A percentile compares a stretch with the other conserved stretches of the same genome.
Evolutionary conservation across 2,113 vertebrate species (phyloP).

Genomic region (Peucedramus taeniatus): DNA sequence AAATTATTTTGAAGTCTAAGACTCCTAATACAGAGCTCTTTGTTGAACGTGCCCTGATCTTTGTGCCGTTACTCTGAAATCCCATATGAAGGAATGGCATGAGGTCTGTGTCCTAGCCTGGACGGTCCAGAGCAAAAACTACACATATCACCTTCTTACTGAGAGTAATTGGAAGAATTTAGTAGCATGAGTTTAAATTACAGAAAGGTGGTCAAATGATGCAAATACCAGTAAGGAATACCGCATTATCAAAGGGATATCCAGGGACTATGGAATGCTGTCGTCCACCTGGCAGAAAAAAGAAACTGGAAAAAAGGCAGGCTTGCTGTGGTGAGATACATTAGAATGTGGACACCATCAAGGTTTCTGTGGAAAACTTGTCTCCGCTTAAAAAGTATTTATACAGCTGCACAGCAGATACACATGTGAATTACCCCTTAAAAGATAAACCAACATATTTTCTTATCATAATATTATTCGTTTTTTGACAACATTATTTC

Average conservation of each 20-base stretch:
- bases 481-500: not conserved
- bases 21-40: not conserved
- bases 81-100: fast-evolving
- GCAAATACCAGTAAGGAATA: not conserved
- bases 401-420: not conserved
- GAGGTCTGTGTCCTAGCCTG: not conserved
- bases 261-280: not conserved
- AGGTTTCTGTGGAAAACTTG: not conserved
- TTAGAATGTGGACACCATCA: not conserved
- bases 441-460: not conserved
- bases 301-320: not conserved
- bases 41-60: not conserved
- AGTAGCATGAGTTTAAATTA: not conserved
- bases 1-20: not conserved
- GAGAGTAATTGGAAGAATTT: not conserved
- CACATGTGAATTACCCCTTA: not conserved
- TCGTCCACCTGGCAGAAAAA: not conserved
- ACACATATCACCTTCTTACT: not conserved
- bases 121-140: fast-evolving
- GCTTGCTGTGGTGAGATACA: not conserved
- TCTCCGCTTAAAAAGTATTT: not conserved
- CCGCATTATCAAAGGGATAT: not conserved
- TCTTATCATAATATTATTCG: not conserved
- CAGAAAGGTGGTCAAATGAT: not conserved
- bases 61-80: not conserved